Base-by-base conservation (phyloP, 1,140 invertebrate species). In the Caerostris darwini region DNA sequence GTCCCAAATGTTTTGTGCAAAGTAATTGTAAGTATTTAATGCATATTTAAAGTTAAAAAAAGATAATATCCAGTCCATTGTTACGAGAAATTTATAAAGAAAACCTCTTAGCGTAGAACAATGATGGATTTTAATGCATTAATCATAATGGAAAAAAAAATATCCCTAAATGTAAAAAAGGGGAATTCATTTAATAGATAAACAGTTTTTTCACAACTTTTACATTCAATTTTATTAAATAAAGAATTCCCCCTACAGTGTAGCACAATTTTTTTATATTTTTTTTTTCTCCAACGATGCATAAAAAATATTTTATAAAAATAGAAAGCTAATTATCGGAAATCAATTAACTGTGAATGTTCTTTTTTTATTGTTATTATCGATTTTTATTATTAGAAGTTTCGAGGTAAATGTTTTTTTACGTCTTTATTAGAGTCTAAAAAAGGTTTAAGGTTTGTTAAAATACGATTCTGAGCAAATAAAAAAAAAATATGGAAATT, bases 271-370 rank as follows among this genome's bases (percentile, higher is more conserved):
- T 83, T 56, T 57, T 83, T 61, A 10, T 57, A 17, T 0, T 67
- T 54, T 54, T 67, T 87, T 61, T 88, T 64, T 53, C 34, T 61
- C 17, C 1, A 14, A 3, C 7, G 12, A n/a, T 88, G 58, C 83
- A 8, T 57, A n/a, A 85, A 85, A 85, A 57, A 3, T 85, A 12
- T 57, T 85, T 85, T 85, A 56, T 12, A 85, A 7, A 85, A 85
- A 88, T 53, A 14, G 59, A n/a, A 88, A 88, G 34, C 50, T 88
- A 88, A 67, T 88, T 88, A 88, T 88, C 53, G 86, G 53, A 88
- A 88, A 88, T 57, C 86, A 17, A 88, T 88, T 88, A 88, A 88
- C 64, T 34, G 86, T 6, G 56, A 88, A 64, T 88, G 50, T 88
- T 19, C 17, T 53, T 50, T n/a, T 19, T 61, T 88, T 64, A 88